Base-by-base conservation (phyloP, 2,888 invertebrate species). In the Lasioglossum marginatum region DNA sequence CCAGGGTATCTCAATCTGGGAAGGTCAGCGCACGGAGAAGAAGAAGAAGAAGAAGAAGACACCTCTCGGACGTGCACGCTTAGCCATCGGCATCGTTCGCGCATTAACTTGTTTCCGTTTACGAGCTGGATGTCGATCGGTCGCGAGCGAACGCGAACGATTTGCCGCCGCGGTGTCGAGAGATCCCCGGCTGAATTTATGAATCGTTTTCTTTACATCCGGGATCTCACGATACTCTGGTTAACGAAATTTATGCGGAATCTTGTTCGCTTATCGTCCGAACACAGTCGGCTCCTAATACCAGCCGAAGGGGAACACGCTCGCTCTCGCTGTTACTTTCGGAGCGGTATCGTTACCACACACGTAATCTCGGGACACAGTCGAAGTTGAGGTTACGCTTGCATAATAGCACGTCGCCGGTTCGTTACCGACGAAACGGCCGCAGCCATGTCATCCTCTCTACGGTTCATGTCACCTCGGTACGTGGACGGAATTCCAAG, bases 401-500 rank as follows among this genome's bases (percentile, higher is more conserved):
- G 90, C 87, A 89, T 87, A 90, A 89, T 88, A 81, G 78, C 84
- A 83, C 79, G 75, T 77, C 88, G 83, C 79, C 71, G 78, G 85
- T 81, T 91, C 87, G 91, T 91, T 87, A 89, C 83, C 82, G 81
- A 90, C 83, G 76, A 83, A 89, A 87, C 74, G 88, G 77, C 77
- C 82, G 73, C 77, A 86, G 83, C 79, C 80, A 45, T 87, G 88
- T 89, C 88, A 85, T 85, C 80, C 87, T 72, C 88, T 91, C 85
- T 86, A 87, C 83, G 88, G 87, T 87, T 92, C 91, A 87, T 91
- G 92, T 92, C 91, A 92, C 88, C 89, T 81, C 45, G 72, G 81
- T 89, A 92, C 92, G 92, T 93, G 93, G 90, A 87, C 81, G 77
- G 92, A 89, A 91, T 92, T 86, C 81, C 86, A 83, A 84, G 57